Evolutionary conservation across 2,113 vertebrate species (phyloP).

Genomic region (Nematolebias whitei): DNA sequence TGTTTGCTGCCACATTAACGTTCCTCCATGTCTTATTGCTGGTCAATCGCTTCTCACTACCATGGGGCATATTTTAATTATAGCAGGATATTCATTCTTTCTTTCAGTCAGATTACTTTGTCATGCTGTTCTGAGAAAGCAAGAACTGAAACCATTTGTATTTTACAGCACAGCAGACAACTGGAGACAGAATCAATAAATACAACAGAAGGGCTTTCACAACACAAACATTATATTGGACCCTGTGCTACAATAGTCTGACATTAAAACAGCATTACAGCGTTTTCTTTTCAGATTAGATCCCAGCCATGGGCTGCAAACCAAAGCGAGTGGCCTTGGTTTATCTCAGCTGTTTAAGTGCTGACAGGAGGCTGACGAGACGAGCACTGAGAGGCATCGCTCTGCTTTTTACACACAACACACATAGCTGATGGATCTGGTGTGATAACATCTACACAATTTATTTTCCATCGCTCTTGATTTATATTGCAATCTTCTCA

Average conservation of each 20-base stretch:
- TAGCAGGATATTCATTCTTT: neutral
- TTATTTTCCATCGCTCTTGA: constrained; percentile 61
- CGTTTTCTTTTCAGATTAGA: constrained; percentile 72
- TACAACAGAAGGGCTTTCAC: constrained; percentile 51
- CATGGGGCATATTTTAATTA: neutral
- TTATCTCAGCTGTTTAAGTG: constrained; percentile 70
- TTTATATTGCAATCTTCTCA: constrained; percentile 53
- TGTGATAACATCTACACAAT: constrained; percentile 77
- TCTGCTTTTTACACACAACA: constrained; percentile 65
- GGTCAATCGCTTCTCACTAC: neutral
- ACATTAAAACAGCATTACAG: constrained; percentile 70
- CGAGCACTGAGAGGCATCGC: constrained; percentile 57
- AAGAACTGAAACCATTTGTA: constrained; percentile 15
- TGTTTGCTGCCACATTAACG: neutral
- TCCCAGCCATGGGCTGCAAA: constrained; percentile 45
- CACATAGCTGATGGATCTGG: constrained; percentile 63
- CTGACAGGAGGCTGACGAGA: constrained; percentile 64
- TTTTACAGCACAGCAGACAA: constrained; percentile 31
- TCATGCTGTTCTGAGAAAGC: neutral
- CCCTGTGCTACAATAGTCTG: constrained; percentile 52
- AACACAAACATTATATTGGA: constrained; percentile 62
- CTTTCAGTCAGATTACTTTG: neutral
- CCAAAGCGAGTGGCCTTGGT: constrained; percentile 52
- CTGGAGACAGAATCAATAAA: constrained; percentile 54
- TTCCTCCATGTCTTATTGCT: neutral